Evolutionary conservation across 2,888 invertebrate genomes (phyloP), one percentile per base, ranked within the genome.

Genomic region (Caenorhabditis sulstoni): DNA sequence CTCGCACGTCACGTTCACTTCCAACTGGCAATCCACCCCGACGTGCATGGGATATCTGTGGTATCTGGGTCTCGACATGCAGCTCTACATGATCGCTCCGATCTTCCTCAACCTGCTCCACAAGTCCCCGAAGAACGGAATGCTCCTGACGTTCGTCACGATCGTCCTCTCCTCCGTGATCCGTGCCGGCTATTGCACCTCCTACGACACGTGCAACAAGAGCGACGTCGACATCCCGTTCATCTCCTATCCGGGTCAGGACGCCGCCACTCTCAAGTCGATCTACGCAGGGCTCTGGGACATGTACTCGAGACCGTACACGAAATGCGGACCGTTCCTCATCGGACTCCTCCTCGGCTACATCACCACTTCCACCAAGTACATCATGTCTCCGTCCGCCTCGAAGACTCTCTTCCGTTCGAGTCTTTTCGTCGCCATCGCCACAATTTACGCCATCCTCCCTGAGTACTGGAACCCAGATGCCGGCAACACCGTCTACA

Each of bases 191-290:
- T 83, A 87, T 78, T 89, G 89, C 67, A 81, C 77, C 9, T 45
- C 74, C 45, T 87, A 88, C 55, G 85, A 81, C 37, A 84, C 85
- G 23, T 89, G 89, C 86, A 88, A 89, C 79, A 87, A 87, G 64
- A 84, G 84, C 39, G 89, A 89, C 62, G 88, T 89, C 44, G 89
- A 89, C 64, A 89, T 89, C 70, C 89, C 89, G 62, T 88, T 88
- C 85, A 88, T 88, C 81, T 87, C 86, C 12, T 87, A 83, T 57
- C 87, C 88, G 1, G 84, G 79, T 50, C 80, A 83, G 55, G 82
- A 80, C 50, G 77, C 84, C 1, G 79, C 70, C 16, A 70, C 70
- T 0, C 50, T 87, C 49, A 49, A 62, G 23, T 37, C 59, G n/a
- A 83, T 87, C 35, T 88, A 89, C 76, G 84, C 73, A 8, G 88